Evolutionary conservation across 2,888 invertebrate species (phyloP), one percentile per base, ranked within the genome.

Genomic region (Willowsia nigromaculata): DNA sequence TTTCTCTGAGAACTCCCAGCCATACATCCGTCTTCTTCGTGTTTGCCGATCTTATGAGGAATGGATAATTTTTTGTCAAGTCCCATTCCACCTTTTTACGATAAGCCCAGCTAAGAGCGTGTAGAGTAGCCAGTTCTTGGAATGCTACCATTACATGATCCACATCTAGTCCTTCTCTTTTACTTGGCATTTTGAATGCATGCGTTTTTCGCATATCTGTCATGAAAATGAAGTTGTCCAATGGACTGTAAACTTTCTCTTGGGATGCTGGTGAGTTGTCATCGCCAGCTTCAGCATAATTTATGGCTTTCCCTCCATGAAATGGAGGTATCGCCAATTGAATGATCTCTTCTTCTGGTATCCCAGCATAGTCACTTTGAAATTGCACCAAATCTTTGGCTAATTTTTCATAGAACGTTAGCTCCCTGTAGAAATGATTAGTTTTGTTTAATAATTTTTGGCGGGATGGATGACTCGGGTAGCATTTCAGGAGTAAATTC

Each of bases 181-280:
- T 74, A 37, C 91, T 84, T 7, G 84, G 85, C 93, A 93, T 93
- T 65, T 50, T 62, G 81, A 84, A 93, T 0, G 91, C 92, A 30
- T 15, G 50, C 0, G 65, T 53, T 37, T 85, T 85, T n/a, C 68
- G 62, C 37, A 86, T 7, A 40, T 86, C 86, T 0, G 43, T 33
- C 78, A 86, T 80, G 6, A 86, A 11, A 25, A 86, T 86, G 33
- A 68, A 86, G 33, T 89, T 88, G 25, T 89, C 89, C 30, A 89
- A 47, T 0, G 90, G 83, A 25, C 62, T 30, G 18, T 59, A 80
- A 0, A 78, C 65, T 62, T 90, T 89, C 15, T 68, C 74, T 22
- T 62, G 27, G 13, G 18, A 47, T 15, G 78, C 13, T 9, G n/a
- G n/a, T n/a, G 59, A 11, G 4, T 30, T 4, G 3, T 2, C 25